phyloP scores from a whole-genome alignment of 1,140 invertebrate species.

The Nasonia vitripennis region DNA sequence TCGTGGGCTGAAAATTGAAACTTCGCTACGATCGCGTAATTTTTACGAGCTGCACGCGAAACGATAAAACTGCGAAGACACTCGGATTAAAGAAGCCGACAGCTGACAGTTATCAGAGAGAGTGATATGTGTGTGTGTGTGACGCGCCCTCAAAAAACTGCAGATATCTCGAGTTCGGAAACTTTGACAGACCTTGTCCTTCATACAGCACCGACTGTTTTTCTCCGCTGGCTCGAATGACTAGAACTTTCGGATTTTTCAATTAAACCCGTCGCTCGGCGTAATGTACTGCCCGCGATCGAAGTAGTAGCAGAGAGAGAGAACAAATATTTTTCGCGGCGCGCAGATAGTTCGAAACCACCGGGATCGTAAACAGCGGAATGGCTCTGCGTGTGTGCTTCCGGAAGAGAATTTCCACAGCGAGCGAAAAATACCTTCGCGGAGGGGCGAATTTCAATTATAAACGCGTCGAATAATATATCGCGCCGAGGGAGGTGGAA shows the following conservation, averaged over 20 bases:
- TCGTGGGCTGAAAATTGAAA: constrained; percentile 19
- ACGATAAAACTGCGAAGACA: background rate
- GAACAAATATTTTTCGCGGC: background rate
- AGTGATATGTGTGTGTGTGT: too few relatives aligned
- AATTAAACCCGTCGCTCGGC: background rate
- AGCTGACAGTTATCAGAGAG: constrained; percentile 16
- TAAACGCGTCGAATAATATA: constrained; percentile 44
- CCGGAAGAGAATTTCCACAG: background rate
- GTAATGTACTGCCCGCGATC: background rate
- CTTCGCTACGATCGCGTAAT: background rate
- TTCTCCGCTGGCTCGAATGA: background rate
- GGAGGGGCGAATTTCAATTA: constrained; percentile 45
- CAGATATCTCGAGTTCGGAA: constrained; percentile 3
- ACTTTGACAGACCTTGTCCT: constrained; percentile 46
- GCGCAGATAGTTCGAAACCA: background rate
- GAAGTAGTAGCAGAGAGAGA: background rate
- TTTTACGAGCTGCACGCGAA: background rate
- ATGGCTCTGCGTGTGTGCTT: background rate
- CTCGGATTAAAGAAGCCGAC: constrained; percentile 10
- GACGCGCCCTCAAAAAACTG: constrained; percentile 12
- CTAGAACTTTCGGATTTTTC: constrained; percentile 2
- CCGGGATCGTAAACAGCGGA: background rate
- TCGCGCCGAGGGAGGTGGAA: background rate
- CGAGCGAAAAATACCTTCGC: constrained; percentile 16
- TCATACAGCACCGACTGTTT: constrained; percentile 3